Conservation (phyloP, 1,140 invertebrate species). For the Trichoplusia ni region DNA sequence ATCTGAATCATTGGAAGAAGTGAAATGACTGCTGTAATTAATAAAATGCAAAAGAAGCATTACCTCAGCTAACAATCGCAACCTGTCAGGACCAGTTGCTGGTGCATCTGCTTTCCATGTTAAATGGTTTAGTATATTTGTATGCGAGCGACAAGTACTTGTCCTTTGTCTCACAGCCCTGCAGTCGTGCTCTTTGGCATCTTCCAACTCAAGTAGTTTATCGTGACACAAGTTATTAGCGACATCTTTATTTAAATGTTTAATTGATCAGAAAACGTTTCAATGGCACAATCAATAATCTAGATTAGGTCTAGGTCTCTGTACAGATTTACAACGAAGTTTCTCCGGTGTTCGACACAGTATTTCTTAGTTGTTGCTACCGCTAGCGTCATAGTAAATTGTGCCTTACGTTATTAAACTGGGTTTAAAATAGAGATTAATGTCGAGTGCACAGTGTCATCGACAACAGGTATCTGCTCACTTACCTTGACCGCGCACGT, state of each 20-base stretch:
- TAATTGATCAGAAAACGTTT: slow-evolving; percentile 10
- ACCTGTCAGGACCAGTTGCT: slow-evolving; percentile 24
- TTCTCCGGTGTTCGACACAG: slow-evolving; percentile 30
- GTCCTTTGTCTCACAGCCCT: neutral
- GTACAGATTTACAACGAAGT: slow-evolving; percentile 38
- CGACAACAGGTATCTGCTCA: slow-evolving; percentile 55
- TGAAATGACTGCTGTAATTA: neutral
- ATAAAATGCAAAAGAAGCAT: slow-evolving; percentile 7
- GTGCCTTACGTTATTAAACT: slow-evolving; percentile 38
- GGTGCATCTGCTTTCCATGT: slow-evolving; percentile 26
- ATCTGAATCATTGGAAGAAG: neutral
- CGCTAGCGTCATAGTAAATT: slow-evolving; percentile 32
- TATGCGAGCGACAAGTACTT: slow-evolving; percentile 13
- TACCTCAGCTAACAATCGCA: neutral
- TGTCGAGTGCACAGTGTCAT: slow-evolving; percentile 56
- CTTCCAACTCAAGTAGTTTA: neutral
- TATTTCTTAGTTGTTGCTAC: slow-evolving; percentile 28
- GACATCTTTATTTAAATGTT: neutral
- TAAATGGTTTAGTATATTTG: slow-evolving; percentile 19
- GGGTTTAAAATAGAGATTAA: slow-evolving; percentile 50
- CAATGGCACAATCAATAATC: slow-evolving; percentile 22
- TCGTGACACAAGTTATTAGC: neutral
- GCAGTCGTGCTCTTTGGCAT: neutral
- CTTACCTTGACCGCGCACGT: slow-evolving; percentile 66
- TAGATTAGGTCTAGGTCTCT: slow-evolving; percentile 34